Conservation (phyloP, 2,888 invertebrate genomes). For the Osmoderma eremita region DNA sequence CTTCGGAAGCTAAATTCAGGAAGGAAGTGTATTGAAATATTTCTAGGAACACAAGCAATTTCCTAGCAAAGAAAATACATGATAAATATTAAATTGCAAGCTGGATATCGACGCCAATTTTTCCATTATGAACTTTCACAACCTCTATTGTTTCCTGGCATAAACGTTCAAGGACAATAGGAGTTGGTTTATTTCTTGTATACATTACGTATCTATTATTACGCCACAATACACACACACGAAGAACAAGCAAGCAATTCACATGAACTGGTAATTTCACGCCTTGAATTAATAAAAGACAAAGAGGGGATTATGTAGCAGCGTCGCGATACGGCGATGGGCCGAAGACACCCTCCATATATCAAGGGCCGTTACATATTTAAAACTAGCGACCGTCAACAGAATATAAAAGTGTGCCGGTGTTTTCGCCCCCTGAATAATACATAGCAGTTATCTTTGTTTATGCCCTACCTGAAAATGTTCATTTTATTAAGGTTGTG, state of each 20-base stretch:
- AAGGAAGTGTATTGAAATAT: slow-evolving; percentile 5
- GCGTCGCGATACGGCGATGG: neutral
- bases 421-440: slow-evolving; percentile 39
- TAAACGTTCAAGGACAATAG: neutral
- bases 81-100: neutral
- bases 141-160: neutral
- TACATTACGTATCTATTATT: no score
- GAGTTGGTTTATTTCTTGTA: no score
- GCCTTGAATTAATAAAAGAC: slow-evolving; percentile 12
- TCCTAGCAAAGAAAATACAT: neutral
- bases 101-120: neutral
- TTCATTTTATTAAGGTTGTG: slow-evolving; percentile 42
- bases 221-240: no score
- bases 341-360: neutral
- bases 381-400: slow-evolving; percentile 38
- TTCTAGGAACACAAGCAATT: neutral
- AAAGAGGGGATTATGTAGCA: slow-evolving; percentile 7
- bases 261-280: slow-evolving; percentile 15
- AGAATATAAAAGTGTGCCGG: slow-evolving; percentile 38
- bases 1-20: no score
- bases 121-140: no score
- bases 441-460: slow-evolving; percentile 40
- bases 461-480: slow-evolving; percentile 43
- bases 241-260: neutral
- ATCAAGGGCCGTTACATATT: slow-evolving; percentile 27